These are phyloP conservation scores for Lepus townsendii DNA, from an alignment of 2,797 vertebrate species.

Conservation along the genomic window DNA sequence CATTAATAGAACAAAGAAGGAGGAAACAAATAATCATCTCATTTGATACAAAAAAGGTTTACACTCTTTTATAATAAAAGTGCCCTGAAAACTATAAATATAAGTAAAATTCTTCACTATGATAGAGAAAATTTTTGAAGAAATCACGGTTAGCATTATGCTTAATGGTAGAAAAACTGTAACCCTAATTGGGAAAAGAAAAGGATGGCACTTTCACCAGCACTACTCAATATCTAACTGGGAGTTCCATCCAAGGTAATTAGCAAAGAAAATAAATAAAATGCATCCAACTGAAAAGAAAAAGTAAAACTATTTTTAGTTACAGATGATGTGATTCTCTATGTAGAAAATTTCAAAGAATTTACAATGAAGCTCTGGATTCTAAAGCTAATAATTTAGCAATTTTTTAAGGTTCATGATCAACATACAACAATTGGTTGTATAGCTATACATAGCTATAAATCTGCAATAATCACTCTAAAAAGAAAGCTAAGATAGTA, in stretches of 20 bases:
- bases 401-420: background rate
- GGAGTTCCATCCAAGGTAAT: background rate
- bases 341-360: background rate
- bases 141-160: no score
- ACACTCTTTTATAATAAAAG: background rate
- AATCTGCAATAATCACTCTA: no score
- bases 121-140: no score
- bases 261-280: background rate
- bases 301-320: no score
- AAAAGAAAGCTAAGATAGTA: no score
- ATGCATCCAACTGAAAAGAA: background rate
- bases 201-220: no score
- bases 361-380: background rate
- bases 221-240: background rate
- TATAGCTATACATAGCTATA: background rate
- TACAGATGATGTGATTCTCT: no score
- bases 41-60: background rate
- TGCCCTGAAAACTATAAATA: background rate
- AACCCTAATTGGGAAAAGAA: background rate
- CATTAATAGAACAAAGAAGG: conserved; percentile 4
- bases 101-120: background rate
- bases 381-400: background rate
- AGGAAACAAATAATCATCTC: background rate
- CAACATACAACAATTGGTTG: background rate
- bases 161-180: background rate